phyloP scores from a whole-genome alignment of 2,888 invertebrate genomes.

The Syritta pipiens region DNA sequence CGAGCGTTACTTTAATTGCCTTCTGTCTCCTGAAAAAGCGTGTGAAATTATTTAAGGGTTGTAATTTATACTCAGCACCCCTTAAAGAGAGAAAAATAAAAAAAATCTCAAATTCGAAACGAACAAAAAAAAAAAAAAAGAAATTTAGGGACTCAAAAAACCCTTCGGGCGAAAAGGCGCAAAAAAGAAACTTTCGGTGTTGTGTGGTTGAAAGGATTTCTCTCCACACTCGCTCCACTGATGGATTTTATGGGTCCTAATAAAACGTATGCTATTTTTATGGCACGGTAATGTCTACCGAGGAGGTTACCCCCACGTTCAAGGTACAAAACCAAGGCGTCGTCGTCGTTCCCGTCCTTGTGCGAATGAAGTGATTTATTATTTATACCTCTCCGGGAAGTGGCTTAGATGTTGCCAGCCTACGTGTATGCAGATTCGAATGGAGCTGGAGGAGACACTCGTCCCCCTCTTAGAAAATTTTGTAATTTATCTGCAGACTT shows the following conservation, averaged over 20 bases:
- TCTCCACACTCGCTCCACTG: conserved; percentile 12
- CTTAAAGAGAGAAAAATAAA: too few species aligned
- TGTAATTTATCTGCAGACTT: conserved; percentile 61
- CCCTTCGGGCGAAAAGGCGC: too few species aligned
- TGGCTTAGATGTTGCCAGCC: conserved; percentile 8
- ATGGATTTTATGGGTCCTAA: conserved; percentile 66
- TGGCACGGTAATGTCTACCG: conserved; percentile 33
- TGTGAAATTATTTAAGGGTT: conserved; percentile 9
- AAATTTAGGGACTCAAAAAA: too few species aligned
- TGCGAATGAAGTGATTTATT: conserved; percentile 68
- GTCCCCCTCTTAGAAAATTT: conserved; percentile 27
- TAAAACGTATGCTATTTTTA: conserved; percentile 66
- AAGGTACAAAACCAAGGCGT: too few species aligned
- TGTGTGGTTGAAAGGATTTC: conserved; percentile 53
- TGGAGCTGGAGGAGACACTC: neutral
- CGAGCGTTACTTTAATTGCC: conserved; percentile 1
- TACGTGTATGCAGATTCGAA: conserved; percentile 17
- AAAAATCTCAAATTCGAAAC: too few species aligned
- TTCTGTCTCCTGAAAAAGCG: neutral
- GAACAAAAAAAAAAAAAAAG: too few species aligned
- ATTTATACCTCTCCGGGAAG: conserved; percentile 30
- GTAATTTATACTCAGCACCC: too few species aligned
- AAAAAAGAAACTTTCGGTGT: neutral
- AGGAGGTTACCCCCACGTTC: conserved; percentile 3
- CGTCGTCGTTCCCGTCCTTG: too few species aligned